Percentiles rank a stretch among this genome's conserved stretches.
These are phyloP conservation scores for Cephalopterus ornatus DNA, from an alignment of 2,113 vertebrate species.

Conservation along the genomic window DNA sequence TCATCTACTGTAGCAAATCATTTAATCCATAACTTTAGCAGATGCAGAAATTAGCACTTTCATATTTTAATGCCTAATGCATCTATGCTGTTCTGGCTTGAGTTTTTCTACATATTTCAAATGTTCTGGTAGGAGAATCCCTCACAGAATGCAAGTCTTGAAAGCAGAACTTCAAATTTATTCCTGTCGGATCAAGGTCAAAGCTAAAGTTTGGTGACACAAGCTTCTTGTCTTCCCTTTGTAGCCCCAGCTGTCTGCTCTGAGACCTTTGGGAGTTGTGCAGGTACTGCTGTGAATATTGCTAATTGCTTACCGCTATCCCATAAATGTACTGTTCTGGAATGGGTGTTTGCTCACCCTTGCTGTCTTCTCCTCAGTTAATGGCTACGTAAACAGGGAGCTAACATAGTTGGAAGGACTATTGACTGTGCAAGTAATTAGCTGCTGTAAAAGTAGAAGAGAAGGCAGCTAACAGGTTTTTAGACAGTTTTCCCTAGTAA, in stretches of 20 bases:
- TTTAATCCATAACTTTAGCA: background rate
- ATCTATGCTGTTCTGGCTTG: background rate
- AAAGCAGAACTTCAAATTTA: background rate
- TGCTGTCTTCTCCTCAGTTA: background rate
- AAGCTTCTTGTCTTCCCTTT: background rate
- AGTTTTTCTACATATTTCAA: background rate
- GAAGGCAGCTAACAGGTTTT: background rate
- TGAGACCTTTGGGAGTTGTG: fast-evolving
- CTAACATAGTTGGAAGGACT: background rate
- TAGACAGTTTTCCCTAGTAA: background rate
- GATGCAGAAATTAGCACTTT: background rate
- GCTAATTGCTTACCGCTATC: background rate
- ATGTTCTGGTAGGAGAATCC: background rate
- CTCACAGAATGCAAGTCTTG: background rate
- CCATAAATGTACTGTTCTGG: background rate
- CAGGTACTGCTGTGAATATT: background rate
- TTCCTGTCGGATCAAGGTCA: background rate
- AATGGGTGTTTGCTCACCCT: background rate
- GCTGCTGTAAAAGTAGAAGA: background rate
- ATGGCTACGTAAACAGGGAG: background rate
- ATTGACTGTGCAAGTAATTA: background rate
- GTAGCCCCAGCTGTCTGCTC: background rate
- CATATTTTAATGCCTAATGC: background rate
- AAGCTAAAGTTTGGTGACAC: background rate
- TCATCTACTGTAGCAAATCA: background rate